These are phyloP conservation scores for Tiliqua scincoides DNA, from an alignment of 2,113 vertebrate species.

Conservation along the genomic window DNA sequence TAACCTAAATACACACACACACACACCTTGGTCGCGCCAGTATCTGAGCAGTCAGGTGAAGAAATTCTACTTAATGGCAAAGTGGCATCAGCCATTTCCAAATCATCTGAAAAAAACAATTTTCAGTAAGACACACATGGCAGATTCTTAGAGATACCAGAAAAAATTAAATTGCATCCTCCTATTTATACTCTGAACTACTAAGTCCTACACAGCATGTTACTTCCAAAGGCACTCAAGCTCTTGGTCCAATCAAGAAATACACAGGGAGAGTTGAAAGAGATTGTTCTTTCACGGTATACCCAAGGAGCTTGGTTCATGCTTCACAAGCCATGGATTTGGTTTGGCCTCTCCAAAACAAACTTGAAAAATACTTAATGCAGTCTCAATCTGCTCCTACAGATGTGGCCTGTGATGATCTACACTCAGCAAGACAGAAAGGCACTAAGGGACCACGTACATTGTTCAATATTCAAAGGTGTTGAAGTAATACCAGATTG, in stretches of 20 bases:
- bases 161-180: no score
- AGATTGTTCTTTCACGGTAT: background rate
- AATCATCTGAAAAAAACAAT: background rate
- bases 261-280: background rate
- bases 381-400: fast-evolving
- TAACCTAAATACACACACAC: background rate
- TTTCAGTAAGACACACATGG: background rate
- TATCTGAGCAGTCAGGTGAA: background rate
- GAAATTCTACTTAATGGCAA: fast-evolving
- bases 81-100: background rate
- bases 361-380: background rate
- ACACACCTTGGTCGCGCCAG: constrained; percentile 49
- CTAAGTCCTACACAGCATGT: no score
- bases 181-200: no score
- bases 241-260: background rate
- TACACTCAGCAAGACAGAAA: background rate
- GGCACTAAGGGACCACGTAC: background rate
- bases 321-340: background rate
- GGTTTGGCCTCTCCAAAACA: background rate
- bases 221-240: background rate
- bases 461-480: background rate
- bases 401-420: no score
- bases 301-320: background rate
- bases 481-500: constrained; percentile 32
- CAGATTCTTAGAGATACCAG: background rate